phyloP scores from a whole-genome alignment of 2,113 vertebrate species.

The Bettongia penicillata region DNA sequence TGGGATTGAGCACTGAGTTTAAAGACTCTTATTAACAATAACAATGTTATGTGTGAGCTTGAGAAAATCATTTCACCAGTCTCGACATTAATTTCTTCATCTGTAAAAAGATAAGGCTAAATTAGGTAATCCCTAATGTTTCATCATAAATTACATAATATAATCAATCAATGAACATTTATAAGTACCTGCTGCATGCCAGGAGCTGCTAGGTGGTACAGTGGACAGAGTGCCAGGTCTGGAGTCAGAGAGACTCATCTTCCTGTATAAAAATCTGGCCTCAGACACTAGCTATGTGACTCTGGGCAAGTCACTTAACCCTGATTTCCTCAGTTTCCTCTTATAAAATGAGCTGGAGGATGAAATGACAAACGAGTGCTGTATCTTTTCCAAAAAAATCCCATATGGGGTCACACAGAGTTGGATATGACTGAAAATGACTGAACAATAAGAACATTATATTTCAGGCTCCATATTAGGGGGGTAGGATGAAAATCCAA shows the following conservation, averaged over 20 bases:
- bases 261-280: neutral
- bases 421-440: neutral
- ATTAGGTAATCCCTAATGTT: neutral
- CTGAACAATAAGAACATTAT: neutral
- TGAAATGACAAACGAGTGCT: neutral
- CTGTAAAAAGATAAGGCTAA: neutral
- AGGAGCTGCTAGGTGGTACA: too few species aligned
- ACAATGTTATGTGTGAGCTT: neutral
- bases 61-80: neutral
- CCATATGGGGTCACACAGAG: neutral
- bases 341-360: neutral
- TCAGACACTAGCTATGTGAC: neutral
- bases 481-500: neutral
- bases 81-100: neutral
- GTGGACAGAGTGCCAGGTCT: neutral
- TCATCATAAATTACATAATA: neutral
- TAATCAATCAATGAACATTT: neutral
- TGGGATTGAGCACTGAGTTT: neutral
- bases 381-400: neutral
- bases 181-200: neutral
- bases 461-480: neutral
- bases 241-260: neutral
- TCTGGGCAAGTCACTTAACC: neutral
- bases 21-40: neutral
- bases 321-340: neutral